Conservation (phyloP, 2,797 vertebrate species). For the Benthosema pterotum region DNA sequence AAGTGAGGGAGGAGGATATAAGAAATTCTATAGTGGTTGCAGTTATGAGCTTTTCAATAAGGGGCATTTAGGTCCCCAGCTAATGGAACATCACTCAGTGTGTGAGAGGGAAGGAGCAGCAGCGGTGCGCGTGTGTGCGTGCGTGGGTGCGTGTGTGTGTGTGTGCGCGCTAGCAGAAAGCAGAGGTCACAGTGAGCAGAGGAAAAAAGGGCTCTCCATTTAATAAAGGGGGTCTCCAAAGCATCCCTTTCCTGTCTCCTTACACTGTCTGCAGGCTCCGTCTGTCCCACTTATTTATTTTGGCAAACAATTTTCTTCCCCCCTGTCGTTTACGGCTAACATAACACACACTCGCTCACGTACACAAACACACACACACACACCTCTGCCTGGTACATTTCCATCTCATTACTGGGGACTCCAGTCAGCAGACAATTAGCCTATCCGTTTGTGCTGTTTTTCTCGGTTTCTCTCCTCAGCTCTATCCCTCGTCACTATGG, state of each 20-base stretch:
- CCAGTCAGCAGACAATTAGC: slow-evolving; percentile 58
- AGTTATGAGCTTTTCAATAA: slow-evolving; percentile 61
- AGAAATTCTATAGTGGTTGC: slow-evolving; percentile 52
- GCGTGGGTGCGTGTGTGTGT: slow-evolving; percentile 29
- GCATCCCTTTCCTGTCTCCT: slow-evolving; percentile 45
- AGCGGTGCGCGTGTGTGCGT: slow-evolving; percentile 5
- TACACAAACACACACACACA: neutral
- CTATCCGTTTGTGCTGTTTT: no score
- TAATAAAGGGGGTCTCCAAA: slow-evolving; percentile 60
- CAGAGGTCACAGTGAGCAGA: slow-evolving; percentile 55
- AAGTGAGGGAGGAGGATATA: slow-evolving; percentile 37
- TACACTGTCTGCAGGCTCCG: slow-evolving; percentile 38
- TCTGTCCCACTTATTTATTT: slow-evolving; percentile 36
- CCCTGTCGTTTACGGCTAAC: slow-evolving; percentile 4
- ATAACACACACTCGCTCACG: slow-evolving; percentile 4
- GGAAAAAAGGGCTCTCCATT: slow-evolving; percentile 60
- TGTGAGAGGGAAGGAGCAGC: slow-evolving; percentile 15
- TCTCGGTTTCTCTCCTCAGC: no score
- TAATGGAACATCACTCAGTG: slow-evolving; percentile 57
- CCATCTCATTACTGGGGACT: slow-evolving; percentile 31
- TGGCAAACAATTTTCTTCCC: slow-evolving; percentile 29
- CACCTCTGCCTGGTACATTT: slow-evolving; percentile 28
- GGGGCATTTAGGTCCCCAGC: slow-evolving; percentile 47
- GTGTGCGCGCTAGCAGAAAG: slow-evolving; percentile 16
- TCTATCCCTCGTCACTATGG: no score